Evolutionary conservation across 2,888 invertebrate genomes (phyloP), one percentile per base, ranked within the genome.

Genomic region (Sinotaia quadrata): DNA sequence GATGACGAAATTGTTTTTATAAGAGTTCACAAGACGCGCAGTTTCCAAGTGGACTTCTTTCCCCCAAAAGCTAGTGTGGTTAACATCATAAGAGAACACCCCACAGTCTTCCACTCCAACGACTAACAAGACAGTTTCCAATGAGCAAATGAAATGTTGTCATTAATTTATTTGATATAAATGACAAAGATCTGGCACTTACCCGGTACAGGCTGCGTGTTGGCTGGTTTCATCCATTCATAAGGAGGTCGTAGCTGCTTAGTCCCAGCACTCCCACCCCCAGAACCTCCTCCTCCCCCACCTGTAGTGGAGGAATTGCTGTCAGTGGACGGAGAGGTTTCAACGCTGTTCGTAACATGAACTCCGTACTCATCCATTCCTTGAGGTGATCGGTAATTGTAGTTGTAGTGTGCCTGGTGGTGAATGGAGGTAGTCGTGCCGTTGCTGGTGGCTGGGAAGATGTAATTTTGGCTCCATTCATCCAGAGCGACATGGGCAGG

Each of bases 191-290:
- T 10, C 18, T 31, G 21, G 29, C 1, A 73, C 78, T 78, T 71
- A 84, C 84, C 84, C 29, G 81, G 71, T 29, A 72, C 67, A 0
- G 85, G 83, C 4, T 79, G 76, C 0, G 77, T 61, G 56, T 82
- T 80, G 4, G 83, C 79, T 47, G 81, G 82, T 76, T 84, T 84
- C 84, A 85, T 85, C 84, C 85, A 85, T 66, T 85, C 84, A 67
- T 79, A 85, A 0, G 85, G 84, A 5, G 82, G 78, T 58, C 84
- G 67, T 29, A 83, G 74, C 33, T 81, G 79, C 60, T 83, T 83
- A 74, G 80, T 78, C 4, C 79, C 78, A 18, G 78, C 61, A 15
- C 78, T 75, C 5, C 77, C 78, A 18, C 79, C 68, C 8, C 78
- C 76, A 54, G 34, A 51, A 4, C 54, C 56, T 24, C 56, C 41